Percentiles rank a stretch among this genome's conserved stretches.
Conservation (phyloP, 92 coral and sea anemone genomes). For the Heliopora coerulea region DNA sequence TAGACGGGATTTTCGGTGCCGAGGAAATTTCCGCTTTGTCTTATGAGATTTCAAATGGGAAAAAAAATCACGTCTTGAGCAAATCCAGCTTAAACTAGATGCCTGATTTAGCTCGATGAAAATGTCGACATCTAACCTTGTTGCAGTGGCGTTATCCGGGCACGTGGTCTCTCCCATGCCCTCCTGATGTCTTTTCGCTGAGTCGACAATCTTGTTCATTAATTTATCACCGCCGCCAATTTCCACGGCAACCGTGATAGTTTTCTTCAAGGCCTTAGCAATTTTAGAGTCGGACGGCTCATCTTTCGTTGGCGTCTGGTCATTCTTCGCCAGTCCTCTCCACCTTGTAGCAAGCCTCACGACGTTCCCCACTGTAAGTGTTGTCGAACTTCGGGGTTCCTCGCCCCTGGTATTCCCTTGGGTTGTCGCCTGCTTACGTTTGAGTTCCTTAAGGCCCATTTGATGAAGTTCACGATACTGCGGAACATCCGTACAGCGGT, state of each 20-base stretch:
- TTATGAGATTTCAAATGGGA: no score
- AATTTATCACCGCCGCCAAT: constrained; percentile 2
- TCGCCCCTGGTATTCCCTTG: not conserved
- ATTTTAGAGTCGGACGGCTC: constrained; percentile 6
- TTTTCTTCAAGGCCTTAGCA: constrained; percentile 15
- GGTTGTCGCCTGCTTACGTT: not conserved
- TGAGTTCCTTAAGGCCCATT: not conserved
- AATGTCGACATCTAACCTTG: not conserved
- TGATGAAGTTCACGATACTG: constrained; percentile 18
- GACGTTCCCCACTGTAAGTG: not conserved
- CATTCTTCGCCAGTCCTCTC: constrained; percentile 7
- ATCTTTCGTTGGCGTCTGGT: not conserved
- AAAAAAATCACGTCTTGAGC: no score
- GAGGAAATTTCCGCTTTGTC: no score
- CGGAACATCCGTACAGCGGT: constrained; percentile 39
- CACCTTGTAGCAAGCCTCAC: not conserved
- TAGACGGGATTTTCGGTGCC: no score
- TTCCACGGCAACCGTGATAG: constrained; percentile 18
- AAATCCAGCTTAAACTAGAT: no score
- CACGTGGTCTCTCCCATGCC: constrained; percentile 10
- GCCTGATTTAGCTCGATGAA: no score
- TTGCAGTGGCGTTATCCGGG: constrained; percentile 3
- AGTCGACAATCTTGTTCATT: not conserved
- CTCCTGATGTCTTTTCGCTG: not conserved
- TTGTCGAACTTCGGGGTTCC: not conserved